Percentiles rank a stretch among this genome's conserved stretches.
Conservation (phyloP, 2,113 vertebrate genomes). For the Neopipo cinnamomea region DNA sequence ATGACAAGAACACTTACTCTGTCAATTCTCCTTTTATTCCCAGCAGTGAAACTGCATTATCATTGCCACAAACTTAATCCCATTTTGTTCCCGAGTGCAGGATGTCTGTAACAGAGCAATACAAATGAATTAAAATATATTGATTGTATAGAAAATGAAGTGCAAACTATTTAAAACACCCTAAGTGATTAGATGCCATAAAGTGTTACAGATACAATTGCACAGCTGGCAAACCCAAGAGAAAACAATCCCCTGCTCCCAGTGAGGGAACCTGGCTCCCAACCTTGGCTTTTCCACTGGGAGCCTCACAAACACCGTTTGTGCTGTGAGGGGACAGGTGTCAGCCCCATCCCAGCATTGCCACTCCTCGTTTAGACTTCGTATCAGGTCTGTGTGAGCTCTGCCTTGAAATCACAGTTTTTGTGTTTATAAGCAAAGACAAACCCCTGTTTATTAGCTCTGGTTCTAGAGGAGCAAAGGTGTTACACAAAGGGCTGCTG, state of each 20-base stretch:
- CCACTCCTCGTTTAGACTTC: slow-evolving; percentile 68
- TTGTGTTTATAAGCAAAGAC: slow-evolving; percentile 51
- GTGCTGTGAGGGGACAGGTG: slow-evolving; percentile 56
- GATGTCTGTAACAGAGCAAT: not conserved
- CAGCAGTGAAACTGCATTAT: slow-evolving; percentile 8
- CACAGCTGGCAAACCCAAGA: slow-evolving; percentile 14
- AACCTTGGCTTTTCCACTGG: slow-evolving; percentile 35
- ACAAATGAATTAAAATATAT: slow-evolving; percentile 15
- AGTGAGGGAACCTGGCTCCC: slow-evolving; percentile 2
- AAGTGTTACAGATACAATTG: not conserved
- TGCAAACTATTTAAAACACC: slow-evolving; percentile 33
- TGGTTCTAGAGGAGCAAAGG: slow-evolving; percentile 34
- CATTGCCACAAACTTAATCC: not conserved
- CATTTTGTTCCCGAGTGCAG: not conserved
- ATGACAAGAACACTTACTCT: not conserved
- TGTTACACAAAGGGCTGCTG: not conserved
- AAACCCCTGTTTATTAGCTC: slow-evolving; percentile 31
- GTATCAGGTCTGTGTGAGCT: slow-evolving; percentile 47
- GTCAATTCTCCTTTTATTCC: not conserved
- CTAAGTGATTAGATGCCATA: slow-evolving; percentile 23
- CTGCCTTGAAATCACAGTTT: slow-evolving; percentile 49
- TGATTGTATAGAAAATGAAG: slow-evolving; percentile 23
- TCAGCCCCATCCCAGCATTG: slow-evolving; percentile 28
- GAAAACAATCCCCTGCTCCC: not conserved
- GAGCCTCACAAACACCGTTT: slow-evolving; percentile 4